Conservation (phyloP, 2,797 vertebrate genomes). For the Silurus lanzhouensis region DNA sequence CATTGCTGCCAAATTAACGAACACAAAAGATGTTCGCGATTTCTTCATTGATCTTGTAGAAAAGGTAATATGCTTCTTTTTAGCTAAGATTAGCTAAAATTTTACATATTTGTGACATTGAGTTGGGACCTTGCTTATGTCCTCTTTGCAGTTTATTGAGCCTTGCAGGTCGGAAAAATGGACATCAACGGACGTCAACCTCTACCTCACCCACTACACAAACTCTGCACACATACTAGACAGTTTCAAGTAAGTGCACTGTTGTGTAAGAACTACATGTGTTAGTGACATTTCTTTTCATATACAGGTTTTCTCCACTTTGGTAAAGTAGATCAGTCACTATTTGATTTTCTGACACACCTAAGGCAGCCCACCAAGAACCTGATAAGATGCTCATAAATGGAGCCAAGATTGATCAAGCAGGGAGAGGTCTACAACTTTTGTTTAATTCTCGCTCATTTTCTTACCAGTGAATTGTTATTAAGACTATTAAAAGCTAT, state of each 20-base stretch:
- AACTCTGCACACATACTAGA: constrained; percentile 47
- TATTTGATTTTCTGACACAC: no score
- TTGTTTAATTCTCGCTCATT: no score
- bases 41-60: constrained; percentile 77
- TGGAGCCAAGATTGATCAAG: no score
- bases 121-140: not conserved
- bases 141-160: constrained; percentile 72
- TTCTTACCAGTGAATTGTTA: no score
- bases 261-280: not conserved
- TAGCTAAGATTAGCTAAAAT: not conserved
- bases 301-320: not conserved
- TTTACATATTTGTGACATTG: not conserved
- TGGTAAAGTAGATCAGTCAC: no score
- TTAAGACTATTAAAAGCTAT: no score
- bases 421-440: no score
- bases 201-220: constrained; percentile 67
- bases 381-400: no score
- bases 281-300: not conserved
- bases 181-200: constrained; percentile 66
- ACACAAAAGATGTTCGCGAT: constrained; percentile 76
- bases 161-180: constrained; percentile 76
- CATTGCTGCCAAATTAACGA: constrained; percentile 76
- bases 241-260: constrained; percentile 65
- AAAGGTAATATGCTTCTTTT: constrained; percentile 63
- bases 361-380: no score